Base-by-base conservation (phyloP, 2,888 invertebrate genomes). In the Herminia tarsipennalis region DNA sequence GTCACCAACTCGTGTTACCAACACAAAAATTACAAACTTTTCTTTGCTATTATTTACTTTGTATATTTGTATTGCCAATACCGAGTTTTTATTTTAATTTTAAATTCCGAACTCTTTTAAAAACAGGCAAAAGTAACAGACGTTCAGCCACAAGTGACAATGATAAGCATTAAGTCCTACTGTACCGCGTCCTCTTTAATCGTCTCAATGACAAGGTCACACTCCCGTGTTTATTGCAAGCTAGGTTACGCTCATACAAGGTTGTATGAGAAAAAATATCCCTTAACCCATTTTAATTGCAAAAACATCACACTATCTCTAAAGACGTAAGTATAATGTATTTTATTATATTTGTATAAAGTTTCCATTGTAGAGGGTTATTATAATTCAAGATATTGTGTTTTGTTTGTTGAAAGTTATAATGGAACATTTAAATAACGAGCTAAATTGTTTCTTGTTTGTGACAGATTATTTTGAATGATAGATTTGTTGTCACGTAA, bases 151-250 rank as follows among this genome's bases (percentile, higher is more conserved):
- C 50, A 59, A 56, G 51, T 48, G 39, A 46, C 33, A 9, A 30
- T 67, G 76, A 79, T 76, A 77, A 75, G 61, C 46, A 45, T 33
- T 49, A 39, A 58, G 65, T 69, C 65, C 70, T 68, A 46, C 58
- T 44, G 50, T 60, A 66, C 75, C 73, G 73, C 75, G 59, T 68
- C 60, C 67, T 74, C 74, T 74, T 76, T 81, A 76, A 70, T 69
- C 73, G 77, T 75, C 65, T 76, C 73, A 67, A 56, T 69, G 73
- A 76, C 81, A 82, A 85, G 85, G 86, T 76, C 71, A 67, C 52
- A 39, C 51, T 73, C 56, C 66, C 52, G 53, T 58, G 57, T 61
- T 61, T 65, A 56, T 61, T 56, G 55, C 50, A 45, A 53, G 59
- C 55, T 25, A 25, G 16, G 18, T 30, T 50, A 48, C 42, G 53